Evolutionary conservation across 2,888 invertebrate species (phyloP).

Genomic region (Nipponacmea schrenckii): DNA sequence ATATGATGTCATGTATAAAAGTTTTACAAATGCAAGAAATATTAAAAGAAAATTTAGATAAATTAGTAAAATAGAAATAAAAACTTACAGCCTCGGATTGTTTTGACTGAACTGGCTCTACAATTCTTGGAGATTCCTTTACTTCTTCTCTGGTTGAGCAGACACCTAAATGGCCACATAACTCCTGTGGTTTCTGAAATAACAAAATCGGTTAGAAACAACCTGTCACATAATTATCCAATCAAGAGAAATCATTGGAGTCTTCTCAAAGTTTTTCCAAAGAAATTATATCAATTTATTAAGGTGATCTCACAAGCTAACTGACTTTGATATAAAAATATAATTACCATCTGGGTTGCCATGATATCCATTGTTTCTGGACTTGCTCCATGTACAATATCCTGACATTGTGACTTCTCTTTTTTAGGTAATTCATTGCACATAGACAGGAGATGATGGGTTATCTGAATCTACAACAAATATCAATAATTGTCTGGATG

Average conservation of each 20-base stretch:
- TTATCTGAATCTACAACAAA: neutral
- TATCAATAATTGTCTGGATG: neutral
- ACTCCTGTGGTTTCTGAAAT: conserved; percentile 8
- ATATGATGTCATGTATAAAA: no score
- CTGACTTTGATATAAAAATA: no score
- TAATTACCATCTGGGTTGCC: conserved; percentile 4
- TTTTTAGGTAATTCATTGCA: neutral
- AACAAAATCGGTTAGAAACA: neutral
- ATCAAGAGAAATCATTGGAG: neutral
- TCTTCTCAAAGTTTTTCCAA: no score
- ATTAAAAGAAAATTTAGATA: no score
- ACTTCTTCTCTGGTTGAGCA: neutral
- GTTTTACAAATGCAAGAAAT: no score
- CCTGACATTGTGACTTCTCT: conserved; percentile 3
- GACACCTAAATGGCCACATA: conserved; percentile 2
- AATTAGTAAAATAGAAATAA: neutral
- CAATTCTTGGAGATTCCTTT: neutral
- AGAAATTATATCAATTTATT: no score
- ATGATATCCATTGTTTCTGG: neutral
- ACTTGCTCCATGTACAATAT: conserved; percentile 3
- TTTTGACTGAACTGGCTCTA: neutral
- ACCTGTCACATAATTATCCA: neutral
- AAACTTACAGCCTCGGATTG: neutral
- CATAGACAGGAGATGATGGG: neutral
- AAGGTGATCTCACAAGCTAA: no score